These are phyloP conservation scores for Acanthurus leucopareius DNA, from an alignment of 2,797 vertebrate genomes.

Conservation along the genomic window DNA sequence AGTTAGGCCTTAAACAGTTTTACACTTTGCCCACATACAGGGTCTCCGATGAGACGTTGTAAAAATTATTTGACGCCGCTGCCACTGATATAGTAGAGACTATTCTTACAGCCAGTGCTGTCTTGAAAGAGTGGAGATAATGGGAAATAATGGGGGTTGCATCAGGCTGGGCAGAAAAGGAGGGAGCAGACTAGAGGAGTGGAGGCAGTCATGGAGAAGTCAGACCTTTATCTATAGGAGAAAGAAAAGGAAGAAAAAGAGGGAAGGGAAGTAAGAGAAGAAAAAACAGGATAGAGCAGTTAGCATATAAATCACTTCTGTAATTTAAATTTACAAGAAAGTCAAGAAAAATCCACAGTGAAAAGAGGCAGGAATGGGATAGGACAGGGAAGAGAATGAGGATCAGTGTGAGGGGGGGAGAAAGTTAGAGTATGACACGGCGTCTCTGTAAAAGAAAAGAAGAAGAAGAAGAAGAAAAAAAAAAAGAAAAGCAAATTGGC, in stretches of 20 bases:
- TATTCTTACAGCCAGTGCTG: slow-evolving; percentile 73
- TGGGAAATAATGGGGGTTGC: slow-evolving; percentile 75
- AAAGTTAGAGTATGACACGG: slow-evolving; percentile 69
- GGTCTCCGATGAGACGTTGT: slow-evolving; percentile 54
- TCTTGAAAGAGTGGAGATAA: slow-evolving; percentile 77
- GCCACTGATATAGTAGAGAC: slow-evolving; percentile 60
- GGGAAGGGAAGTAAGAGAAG: slow-evolving; percentile 47
- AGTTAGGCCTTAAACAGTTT: slow-evolving; percentile 74
- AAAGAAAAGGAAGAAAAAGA: slow-evolving; percentile 58
- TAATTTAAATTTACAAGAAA: slow-evolving; percentile 73
- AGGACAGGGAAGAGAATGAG: slow-evolving; percentile 33
- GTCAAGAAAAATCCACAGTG: slow-evolving; percentile 62
- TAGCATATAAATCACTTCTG: slow-evolving; percentile 78
- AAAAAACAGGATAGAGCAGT: slow-evolving; percentile 76
- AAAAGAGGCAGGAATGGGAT: slow-evolving; percentile 43
- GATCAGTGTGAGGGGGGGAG: slow-evolving; percentile 49
- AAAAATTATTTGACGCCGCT: slow-evolving; percentile 66
- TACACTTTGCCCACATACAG: slow-evolving; percentile 63
- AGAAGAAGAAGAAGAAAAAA: slow-evolving; percentile 2
- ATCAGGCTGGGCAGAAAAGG: slow-evolving; percentile 76
- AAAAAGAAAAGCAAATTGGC: slow-evolving; percentile 73
- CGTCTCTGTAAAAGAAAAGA: slow-evolving; percentile 31
- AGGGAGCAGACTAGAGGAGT: slow-evolving; percentile 79
- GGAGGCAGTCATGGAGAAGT: slow-evolving; percentile 82
- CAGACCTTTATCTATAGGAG: slow-evolving; percentile 85